Evolutionary conservation across 2,113 vertebrate species (phyloP), one percentile per base, ranked within the genome.

Genomic region (Neogale vison): DNA sequence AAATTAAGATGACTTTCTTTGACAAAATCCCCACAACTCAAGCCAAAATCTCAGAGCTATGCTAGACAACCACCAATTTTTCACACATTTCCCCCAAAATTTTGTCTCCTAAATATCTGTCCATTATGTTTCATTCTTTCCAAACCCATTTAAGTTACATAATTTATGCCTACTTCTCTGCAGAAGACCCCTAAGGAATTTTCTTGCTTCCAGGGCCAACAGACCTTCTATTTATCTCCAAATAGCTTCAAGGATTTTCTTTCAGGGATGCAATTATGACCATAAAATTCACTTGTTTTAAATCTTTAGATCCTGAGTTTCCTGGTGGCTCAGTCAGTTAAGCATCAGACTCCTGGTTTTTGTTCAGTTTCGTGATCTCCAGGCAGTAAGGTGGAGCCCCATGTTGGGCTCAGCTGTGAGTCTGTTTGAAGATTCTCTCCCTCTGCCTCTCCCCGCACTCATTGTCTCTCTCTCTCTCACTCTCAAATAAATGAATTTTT

Each of bases 191-290:
- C 42, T 15, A 59, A 14, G 39, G 21, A 55, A 12, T 45, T 20
- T 61, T 17, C 1, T 18, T n/a, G 1, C 9, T 36, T 1, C n/a
- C 3, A 24, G 34, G 4, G 10, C 17, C 15, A 29, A 42, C 10
- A 52, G 7, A 11, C 0, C 7, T 71, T 65, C 50, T 9, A 14
- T 52, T 34, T 36, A 4, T 34, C 26, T 65, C 18, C 59, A 67
- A 3, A 42, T 0, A 74, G 7, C 26, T 61, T 59, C 86, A 34
- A 59, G 20, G 36, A 79, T 31, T 57, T 34, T 34, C 39, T 52
- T 84, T 47, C 10, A 69, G 21, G 20, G 36, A 55, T 10, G 6
- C 42, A 42, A 69, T 17, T 63, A 39, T 31, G 26, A 42, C 72
- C 9, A 39, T 3, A 31, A 34, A 47, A 59, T 20, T 90, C 45